Percentiles rank a stretch among this genome's conserved stretches.
Evolutionary conservation across 2,888 invertebrate species (phyloP).

Genomic region (Mythimna albipuncta): DNA sequence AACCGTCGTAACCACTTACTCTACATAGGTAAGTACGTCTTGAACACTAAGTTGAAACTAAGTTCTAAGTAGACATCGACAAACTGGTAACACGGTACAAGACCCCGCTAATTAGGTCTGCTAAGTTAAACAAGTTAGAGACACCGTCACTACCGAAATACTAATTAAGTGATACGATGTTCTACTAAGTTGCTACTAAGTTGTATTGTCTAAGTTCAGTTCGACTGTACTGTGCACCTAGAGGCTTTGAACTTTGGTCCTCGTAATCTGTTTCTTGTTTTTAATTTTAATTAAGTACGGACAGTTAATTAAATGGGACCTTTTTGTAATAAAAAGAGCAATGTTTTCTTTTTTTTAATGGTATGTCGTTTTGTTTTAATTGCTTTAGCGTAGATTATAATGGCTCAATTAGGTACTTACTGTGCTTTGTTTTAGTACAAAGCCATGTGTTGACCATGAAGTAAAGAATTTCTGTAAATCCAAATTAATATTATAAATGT

Average conservation of each 20-base stretch:
- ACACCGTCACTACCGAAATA: conserved; percentile 70
- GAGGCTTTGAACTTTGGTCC: not conserved
- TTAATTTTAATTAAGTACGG: conserved; percentile 40
- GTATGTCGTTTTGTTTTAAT: conserved; percentile 2
- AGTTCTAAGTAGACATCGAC: conserved; percentile 24
- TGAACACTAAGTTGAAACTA: not conserved
- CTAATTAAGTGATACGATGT: conserved; percentile 81
- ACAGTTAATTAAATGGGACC: conserved; percentile 12
- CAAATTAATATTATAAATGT: too few species aligned
- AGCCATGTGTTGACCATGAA: not conserved
- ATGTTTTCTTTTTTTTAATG: conserved; percentile 20
- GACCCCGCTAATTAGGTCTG: conserved; percentile 81
- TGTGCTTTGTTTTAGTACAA: not conserved
- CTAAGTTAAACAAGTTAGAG: conserved; percentile 81
- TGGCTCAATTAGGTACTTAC: not conserved
- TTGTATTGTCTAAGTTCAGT: conserved; percentile 77
- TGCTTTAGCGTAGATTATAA: conserved; percentile 8
- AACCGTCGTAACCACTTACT: not conserved
- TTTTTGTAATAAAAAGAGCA: conserved; percentile 9
- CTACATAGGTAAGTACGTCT: not conserved
- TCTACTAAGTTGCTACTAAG: conserved; percentile 74
- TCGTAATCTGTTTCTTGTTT: conserved; percentile 26
- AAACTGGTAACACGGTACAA: conserved; percentile 59
- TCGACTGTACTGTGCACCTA: conserved; percentile 42
- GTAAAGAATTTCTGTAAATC: too few species aligned